Evolutionary conservation across 2,113 vertebrate species (phyloP).

Genomic region (Trogon melanurus): DNA sequence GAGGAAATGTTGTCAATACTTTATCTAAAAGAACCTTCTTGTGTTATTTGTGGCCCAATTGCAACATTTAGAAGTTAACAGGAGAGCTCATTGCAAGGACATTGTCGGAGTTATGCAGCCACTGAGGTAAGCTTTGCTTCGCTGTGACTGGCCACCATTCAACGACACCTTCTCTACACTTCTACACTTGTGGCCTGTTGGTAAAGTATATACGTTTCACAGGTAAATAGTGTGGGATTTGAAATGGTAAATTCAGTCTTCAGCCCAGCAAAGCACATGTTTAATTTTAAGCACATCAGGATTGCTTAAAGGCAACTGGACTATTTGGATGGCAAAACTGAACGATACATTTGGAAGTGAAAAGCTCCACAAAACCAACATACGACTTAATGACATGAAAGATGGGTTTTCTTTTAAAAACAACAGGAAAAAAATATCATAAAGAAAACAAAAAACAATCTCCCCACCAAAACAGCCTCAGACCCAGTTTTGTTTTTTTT

Average conservation of each 20-base stretch:
- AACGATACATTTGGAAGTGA: neutral
- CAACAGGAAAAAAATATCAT: neutral
- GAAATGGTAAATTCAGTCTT: neutral
- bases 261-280: neutral
- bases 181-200: fast-evolving
- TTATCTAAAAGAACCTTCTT: neutral
- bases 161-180: fast-evolving
- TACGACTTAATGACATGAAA: constrained; percentile 2
- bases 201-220: neutral
- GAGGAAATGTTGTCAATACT: neutral
- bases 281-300: neutral
- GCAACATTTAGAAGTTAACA: neutral
- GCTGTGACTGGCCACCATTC: neutral
- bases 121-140: neutral
- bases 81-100: neutral
- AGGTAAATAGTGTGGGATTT: neutral
- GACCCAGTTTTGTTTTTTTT: neutral
- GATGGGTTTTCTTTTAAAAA: constrained; percentile 20
- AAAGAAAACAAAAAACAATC: neutral
- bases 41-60: neutral
- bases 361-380: neutral
- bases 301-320: neutral
- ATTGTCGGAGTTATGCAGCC: neutral
- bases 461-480: neutral
- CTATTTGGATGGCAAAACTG: neutral